phyloP scores from a whole-genome alignment of 1,140 invertebrate genomes.

The Musca domestica region DNA sequence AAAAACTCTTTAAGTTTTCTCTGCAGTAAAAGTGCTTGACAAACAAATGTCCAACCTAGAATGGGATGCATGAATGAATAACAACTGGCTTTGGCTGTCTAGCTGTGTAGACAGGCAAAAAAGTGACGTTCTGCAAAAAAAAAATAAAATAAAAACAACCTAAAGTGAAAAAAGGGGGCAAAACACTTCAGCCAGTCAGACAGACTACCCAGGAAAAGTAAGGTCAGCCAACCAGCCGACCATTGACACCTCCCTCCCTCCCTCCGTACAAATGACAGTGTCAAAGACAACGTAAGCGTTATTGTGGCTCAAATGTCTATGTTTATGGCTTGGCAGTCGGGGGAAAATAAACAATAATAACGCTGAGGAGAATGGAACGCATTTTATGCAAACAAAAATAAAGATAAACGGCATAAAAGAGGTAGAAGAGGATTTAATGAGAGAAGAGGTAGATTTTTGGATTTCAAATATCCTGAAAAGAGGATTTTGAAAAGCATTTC shows the following conservation, averaged over 20 bases:
- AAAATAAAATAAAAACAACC: background rate
- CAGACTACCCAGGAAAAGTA: background rate
- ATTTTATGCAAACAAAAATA: background rate
- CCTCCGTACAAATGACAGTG: background rate
- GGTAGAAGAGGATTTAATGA: too few relatives aligned
- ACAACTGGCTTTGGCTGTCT: background rate
- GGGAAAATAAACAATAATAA: background rate
- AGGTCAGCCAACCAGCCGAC: background rate
- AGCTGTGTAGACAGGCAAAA: background rate
- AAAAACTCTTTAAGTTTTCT: too few relatives aligned
- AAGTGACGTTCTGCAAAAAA: background rate
- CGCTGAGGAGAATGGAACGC: background rate
- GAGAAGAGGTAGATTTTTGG: too few relatives aligned
- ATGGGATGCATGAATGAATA: too few relatives aligned
- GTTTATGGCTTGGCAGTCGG: background rate
- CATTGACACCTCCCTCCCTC: too few relatives aligned
- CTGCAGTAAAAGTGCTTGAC: conserved; percentile 10
- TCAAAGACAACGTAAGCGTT: conserved; percentile 13
- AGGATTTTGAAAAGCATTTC: too few relatives aligned
- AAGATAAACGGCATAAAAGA: background rate
- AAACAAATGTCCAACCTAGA: background rate
- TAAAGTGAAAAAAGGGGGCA: background rate
- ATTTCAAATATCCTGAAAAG: too few relatives aligned
- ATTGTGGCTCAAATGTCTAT: background rate
- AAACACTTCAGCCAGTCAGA: background rate